These are phyloP conservation scores for Polymixis flavicincta DNA, from an alignment of 2,888 invertebrate species.

Conservation along the genomic window DNA sequence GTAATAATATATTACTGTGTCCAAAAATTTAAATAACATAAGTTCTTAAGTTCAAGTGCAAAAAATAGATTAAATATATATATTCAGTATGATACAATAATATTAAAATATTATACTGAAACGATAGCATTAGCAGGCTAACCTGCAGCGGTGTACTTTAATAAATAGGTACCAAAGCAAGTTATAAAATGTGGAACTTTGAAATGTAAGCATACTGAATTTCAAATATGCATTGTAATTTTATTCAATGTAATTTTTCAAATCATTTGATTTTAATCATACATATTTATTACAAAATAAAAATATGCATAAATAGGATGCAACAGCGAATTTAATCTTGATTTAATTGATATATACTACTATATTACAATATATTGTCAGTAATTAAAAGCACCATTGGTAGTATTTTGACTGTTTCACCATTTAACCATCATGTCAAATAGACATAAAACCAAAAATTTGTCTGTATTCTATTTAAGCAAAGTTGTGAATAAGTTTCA, in stretches of 20 bases:
- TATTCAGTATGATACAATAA: too few species aligned
- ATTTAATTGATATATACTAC: neutral
- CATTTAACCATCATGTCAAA: neutral
- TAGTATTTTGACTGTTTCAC: neutral
- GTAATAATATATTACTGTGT: constrained; percentile 61
- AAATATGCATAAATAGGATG: too few species aligned
- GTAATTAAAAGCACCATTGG: neutral
- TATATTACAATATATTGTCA: neutral
- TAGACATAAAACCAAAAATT: neutral
- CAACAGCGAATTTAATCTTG: neutral
- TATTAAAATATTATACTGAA: neutral
- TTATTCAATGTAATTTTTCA: neutral
- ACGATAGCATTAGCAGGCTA: neutral
- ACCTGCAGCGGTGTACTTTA: neutral
- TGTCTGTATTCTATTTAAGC: neutral
- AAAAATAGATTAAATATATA: neutral
- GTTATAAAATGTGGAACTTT: neutral
- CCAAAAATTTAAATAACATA: neutral
- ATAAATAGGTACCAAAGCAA: neutral
- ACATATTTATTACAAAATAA: too few species aligned
- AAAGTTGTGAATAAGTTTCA: neutral
- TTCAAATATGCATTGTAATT: neutral
- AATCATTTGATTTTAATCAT: too few species aligned
- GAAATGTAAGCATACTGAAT: neutral
- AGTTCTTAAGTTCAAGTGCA: neutral